Conservation (phyloP, 2,113 vertebrate species). For the Serilophus lunatus region DNA sequence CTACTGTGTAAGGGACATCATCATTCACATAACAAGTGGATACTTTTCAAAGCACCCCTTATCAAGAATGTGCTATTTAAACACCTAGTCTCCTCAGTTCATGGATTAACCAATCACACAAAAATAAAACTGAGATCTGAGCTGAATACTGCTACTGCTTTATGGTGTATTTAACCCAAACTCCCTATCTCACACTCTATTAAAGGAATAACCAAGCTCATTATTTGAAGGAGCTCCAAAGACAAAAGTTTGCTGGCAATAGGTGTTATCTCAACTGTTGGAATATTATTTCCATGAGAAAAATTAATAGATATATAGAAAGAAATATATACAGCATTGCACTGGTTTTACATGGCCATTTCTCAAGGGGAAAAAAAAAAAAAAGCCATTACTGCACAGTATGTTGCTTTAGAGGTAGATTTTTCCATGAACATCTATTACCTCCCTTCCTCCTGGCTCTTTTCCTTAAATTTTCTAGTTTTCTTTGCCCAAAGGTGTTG, state of each 20-base stretch:
- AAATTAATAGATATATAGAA: not conserved
- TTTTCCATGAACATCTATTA: conserved; percentile 29
- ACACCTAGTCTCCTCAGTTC: not conserved
- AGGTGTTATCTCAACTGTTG: not conserved
- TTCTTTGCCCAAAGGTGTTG: conserved; percentile 38
- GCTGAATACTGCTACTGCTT: not conserved
- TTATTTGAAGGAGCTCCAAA: not conserved
- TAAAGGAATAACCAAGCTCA: not conserved
- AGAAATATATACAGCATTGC: not conserved
- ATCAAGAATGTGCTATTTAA: not conserved
- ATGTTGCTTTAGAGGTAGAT: not conserved
- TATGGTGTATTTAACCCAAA: not conserved
- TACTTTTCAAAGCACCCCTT: not conserved
- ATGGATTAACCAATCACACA: not conserved
- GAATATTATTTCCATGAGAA: not conserved
- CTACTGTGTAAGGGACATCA: not conserved
- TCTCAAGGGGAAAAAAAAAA: not conserved
- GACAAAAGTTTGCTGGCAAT: not conserved
- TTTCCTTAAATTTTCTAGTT: conserved; percentile 6
- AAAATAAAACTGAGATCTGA: not conserved
- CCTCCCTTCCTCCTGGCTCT: conserved; percentile 14
- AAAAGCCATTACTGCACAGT: not conserved
- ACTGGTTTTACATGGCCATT: not conserved
- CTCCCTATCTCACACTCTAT: not conserved
- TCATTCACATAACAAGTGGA: not conserved